phyloP scores from a whole-genome alignment of 2,888 invertebrate species.

The Alviniconcha strummeri region DNA sequence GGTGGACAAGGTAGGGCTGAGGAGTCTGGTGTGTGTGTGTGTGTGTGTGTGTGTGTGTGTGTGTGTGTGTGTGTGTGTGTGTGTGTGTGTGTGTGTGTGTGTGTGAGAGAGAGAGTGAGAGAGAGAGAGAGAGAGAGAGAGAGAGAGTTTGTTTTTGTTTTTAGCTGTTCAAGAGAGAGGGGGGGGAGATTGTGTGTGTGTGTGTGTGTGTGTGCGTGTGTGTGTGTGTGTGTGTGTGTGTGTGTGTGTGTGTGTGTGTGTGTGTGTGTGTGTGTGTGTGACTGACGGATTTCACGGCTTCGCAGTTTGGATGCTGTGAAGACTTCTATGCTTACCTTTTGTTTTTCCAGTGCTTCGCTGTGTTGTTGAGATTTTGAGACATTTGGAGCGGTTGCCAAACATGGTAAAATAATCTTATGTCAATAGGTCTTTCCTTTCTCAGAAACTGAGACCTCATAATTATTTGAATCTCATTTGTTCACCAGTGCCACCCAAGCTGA shows the following conservation, averaged over 20 bases:
- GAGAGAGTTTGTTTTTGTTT: no score
- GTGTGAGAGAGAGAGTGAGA: no score
- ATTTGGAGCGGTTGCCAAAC: no score
- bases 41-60: no score
- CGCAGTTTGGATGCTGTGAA: not conserved
- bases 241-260: conserved; percentile 22
- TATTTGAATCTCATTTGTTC: not conserved
- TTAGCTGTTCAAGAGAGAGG: no score
- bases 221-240: conserved; percentile 2
- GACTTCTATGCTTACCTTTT: not conserved
- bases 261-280: not conserved
- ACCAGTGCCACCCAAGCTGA: conserved; percentile 67
- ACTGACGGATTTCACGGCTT: not conserved
- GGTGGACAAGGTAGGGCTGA: conserved; percentile 35
- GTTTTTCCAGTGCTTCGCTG: not conserved
- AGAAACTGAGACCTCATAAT: not conserved
- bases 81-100: no score
- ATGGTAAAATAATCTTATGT: no score
- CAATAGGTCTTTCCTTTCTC: not conserved
- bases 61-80: no score
- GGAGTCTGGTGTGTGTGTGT: not conserved
- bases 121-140: no score
- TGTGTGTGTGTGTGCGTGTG: not conserved
- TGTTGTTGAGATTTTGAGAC: no score
- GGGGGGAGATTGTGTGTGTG: no score